Conservation (phyloP, 2,888 invertebrate species). For the Dolichopus griseipennis region DNA sequence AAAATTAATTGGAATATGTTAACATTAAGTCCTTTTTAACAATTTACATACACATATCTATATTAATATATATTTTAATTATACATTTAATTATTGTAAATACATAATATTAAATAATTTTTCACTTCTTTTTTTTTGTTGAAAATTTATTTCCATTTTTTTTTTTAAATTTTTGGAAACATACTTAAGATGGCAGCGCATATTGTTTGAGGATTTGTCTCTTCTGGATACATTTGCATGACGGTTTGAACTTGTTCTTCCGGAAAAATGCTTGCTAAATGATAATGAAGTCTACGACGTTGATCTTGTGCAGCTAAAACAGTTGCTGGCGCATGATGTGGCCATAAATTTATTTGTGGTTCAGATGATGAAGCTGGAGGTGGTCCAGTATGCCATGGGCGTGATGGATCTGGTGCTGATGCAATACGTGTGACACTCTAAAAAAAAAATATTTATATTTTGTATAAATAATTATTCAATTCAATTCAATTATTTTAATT, state of each 20-base stretch:
- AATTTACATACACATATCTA: no score
- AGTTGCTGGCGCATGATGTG: conserved; percentile 28
- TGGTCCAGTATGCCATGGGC: conserved; percentile 45
- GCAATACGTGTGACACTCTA: conserved; percentile 62
- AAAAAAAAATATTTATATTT: conserved; percentile 9
- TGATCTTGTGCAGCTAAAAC: conserved; percentile 48
- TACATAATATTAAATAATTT: no score
- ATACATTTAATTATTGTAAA: no score
- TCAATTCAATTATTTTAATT: no score
- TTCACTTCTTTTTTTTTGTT: no score
- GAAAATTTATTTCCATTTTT: no score
- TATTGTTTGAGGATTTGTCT: conserved; percentile 80
- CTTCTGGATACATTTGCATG: conserved; percentile 80
- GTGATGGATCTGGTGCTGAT: conserved; percentile 60
- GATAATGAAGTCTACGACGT: conserved; percentile 71
- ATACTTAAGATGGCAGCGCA: conserved; percentile 77
- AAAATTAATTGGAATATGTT: no score
- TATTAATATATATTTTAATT: no score
- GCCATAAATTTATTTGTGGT: conserved; percentile 53
- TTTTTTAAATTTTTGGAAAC: conserved; percentile 50
- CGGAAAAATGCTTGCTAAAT: conserved; percentile 84
- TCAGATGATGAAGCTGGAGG: conserved; percentile 49
- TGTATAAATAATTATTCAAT: not conserved
- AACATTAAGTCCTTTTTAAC: no score
- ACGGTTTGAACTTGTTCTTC: conserved; percentile 81